These are phyloP conservation scores for Polyploca ridens DNA, from an alignment of 2,888 invertebrate species.

Conservation along the genomic window DNA sequence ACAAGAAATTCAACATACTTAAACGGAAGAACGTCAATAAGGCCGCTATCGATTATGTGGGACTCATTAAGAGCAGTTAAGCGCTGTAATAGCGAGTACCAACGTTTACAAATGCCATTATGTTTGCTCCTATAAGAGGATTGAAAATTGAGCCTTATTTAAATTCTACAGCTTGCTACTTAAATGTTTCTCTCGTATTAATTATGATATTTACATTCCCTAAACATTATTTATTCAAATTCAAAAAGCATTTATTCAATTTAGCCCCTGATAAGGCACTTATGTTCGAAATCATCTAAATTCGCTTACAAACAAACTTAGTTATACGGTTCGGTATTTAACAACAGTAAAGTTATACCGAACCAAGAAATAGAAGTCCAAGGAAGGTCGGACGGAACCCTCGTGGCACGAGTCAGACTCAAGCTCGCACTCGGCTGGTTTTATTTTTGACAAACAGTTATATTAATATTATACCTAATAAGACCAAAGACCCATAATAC, in stretches of 20 bases:
- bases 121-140: conserved; percentile 1
- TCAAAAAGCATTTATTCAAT: too few relatives aligned
- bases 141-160: neutral
- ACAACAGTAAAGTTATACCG: too few relatives aligned
- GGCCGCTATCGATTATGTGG: conserved; percentile 7
- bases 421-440: too few relatives aligned
- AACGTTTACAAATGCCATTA: conserved; percentile 15
- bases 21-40: conserved; percentile 14
- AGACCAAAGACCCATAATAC: neutral
- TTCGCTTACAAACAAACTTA: too few relatives aligned
- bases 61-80: conserved; percentile 14
- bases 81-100: conserved; percentile 12
- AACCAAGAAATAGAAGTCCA: too few relatives aligned
- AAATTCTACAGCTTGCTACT: conserved; percentile 1
- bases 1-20: conserved; percentile 7
- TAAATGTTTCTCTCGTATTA: conserved; percentile 10
- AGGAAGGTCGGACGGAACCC: too few relatives aligned
- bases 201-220: conserved; percentile 10
- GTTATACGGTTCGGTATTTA: too few relatives aligned
- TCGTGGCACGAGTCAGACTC: too few relatives aligned
- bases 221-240: neutral
- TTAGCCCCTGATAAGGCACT: too few relatives aligned
- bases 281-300: too few relatives aligned
- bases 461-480: neutral
- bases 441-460: neutral